Conservation (phyloP, 2,113 vertebrate species). For the Bagarius yarrelli region DNA sequence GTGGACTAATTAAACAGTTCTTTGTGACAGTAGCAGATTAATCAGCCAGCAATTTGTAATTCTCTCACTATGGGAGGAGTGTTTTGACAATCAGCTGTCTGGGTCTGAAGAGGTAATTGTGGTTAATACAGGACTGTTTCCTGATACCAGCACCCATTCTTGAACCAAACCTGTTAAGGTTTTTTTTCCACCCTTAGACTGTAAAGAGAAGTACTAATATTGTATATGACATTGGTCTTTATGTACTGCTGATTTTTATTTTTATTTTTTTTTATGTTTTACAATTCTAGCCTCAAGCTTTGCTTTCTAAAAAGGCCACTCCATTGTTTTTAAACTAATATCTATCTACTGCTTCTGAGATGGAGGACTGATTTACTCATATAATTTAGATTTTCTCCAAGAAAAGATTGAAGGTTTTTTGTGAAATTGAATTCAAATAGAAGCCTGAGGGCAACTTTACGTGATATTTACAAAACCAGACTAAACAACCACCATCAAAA, state of each 20-base stretch:
- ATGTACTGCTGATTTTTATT: slow-evolving; percentile 25
- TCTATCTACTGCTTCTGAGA: slow-evolving; percentile 6
- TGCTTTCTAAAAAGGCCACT: slow-evolving; percentile 16
- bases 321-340: background rate
- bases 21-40: slow-evolving; percentile 13
- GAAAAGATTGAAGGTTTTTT: background rate
- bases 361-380: background rate
- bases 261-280: background rate
- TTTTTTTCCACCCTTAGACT: background rate
- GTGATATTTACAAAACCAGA: background rate
- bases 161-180: slow-evolving; percentile 58
- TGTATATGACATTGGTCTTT: slow-evolving; percentile 29
- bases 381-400: background rate
- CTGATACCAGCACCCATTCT: slow-evolving; percentile 56
- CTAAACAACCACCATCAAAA: background rate
- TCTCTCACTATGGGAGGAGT: slow-evolving; percentile 30
- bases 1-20: slow-evolving; percentile 9
- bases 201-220: slow-evolving; percentile 27
- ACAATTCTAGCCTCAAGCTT: slow-evolving; percentile 11
- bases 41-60: slow-evolving; percentile 1
- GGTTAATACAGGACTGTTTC: slow-evolving; percentile 63
- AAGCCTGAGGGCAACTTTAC: background rate
- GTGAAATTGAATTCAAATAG: background rate
- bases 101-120: slow-evolving; percentile 29
- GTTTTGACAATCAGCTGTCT: slow-evolving; percentile 54